phyloP scores from a whole-genome alignment of 2,113 vertebrate species.

The Hippocampus mohnikei region DNA sequence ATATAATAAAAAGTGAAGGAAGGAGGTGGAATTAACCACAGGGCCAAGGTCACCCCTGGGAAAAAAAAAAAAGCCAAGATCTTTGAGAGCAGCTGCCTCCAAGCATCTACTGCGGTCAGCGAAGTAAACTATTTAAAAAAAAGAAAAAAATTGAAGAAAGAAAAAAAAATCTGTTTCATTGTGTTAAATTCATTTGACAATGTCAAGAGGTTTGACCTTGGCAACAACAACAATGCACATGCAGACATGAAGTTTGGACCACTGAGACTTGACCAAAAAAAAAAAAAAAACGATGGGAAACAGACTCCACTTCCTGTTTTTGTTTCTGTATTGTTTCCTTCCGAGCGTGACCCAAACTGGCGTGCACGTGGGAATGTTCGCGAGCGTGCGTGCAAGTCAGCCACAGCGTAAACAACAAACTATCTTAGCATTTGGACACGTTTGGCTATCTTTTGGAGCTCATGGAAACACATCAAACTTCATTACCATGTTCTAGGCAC shows the following conservation, averaged over 20 bases:
- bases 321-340: constrained; percentile 74
- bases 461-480: not conserved
- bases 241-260: constrained; percentile 6
- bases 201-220: constrained; percentile 68
- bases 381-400: not conserved
- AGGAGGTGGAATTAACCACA: constrained; percentile 44
- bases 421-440: not conserved
- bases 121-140: not conserved
- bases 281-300: constrained; percentile 52
- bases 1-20: constrained; percentile 28
- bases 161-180: constrained; percentile 60
- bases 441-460: not conserved
- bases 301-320: constrained; percentile 69
- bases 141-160: constrained; percentile 12
- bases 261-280: constrained; percentile 28
- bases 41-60: constrained; percentile 62
- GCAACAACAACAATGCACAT: constrained; percentile 61
- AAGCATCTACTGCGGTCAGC: constrained; percentile 31
- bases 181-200: constrained; percentile 57
- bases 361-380: constrained; percentile 28
- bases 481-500: not conserved
- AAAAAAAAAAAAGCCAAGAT: constrained; percentile 15
- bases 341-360: constrained; percentile 28
- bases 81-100: constrained; percentile 60
- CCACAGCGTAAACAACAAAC: not conserved